phyloP scores from a whole-genome alignment of 2,888 invertebrate species.

The Gibbula magus region DNA sequence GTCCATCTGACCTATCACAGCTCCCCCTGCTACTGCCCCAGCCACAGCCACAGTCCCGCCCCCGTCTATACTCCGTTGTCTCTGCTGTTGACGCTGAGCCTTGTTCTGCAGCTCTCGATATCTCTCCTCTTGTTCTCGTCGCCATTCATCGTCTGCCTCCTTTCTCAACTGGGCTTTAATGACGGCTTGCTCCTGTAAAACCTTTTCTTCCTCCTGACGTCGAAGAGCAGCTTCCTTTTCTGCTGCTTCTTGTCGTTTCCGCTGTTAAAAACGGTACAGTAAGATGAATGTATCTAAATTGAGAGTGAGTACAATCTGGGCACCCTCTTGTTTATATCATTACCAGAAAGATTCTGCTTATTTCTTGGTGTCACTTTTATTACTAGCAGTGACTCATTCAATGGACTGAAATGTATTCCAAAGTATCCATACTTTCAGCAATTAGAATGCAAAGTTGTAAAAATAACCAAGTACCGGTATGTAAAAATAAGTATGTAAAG shows the following conservation, averaged over 20 bases:
- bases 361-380: no score
- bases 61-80: constrained; percentile 10
- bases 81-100: constrained; percentile 48
- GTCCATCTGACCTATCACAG: neutral
- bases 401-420: no score
- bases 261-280: constrained; percentile 36
- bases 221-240: neutral
- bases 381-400: no score
- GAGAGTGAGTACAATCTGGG: no score
- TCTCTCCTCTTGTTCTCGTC: constrained; percentile 60
- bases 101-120: constrained; percentile 61
- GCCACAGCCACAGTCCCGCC: neutral
- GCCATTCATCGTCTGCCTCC: constrained; percentile 67
- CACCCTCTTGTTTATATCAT: no score
- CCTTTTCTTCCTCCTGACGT: constrained; percentile 44
- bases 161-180: constrained; percentile 39
- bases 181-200: constrained; percentile 56
- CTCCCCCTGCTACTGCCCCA: neutral
- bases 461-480: no score
- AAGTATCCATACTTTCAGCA: no score
- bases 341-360: no score
- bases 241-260: constrained; percentile 30
- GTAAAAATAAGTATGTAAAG: no score
- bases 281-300: neutral
- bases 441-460: no score